Evolutionary conservation across 2,113 vertebrate species (phyloP), one percentile per base, ranked within the genome.

Genomic region (Corydoras sp.): DNA sequence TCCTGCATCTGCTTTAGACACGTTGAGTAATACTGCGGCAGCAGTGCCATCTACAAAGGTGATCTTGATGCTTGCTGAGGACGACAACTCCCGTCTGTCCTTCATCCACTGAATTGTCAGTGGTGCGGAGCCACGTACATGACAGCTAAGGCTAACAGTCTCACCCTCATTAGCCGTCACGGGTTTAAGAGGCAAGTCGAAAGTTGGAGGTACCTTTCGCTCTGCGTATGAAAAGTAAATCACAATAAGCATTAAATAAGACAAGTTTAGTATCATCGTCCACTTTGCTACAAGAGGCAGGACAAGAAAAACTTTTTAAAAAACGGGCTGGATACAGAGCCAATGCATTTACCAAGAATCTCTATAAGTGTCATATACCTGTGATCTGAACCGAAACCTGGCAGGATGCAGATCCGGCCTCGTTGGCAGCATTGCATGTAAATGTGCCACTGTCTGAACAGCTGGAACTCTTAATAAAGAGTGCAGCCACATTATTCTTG

Each of bases 51-150:
- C 89, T 15, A 85, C 88, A 85, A 97, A 98, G 73, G 88, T 94
- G 76, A 95, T 91, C 75, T 62, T 92, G 77, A 90, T 92, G 84
- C 75, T 95, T 55, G 92, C 90, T 0, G 91, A 89, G 10, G 92
- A 85, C 58, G 81, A 88, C 75, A 99, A 81, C 75, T 99, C 95
- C 77, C 86, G 92, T 68, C 96, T 92, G 85, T 94, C 91, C 81
- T 95, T 98, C 86, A 97, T 82, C 96, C 97, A 98, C 82, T 95
- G 93, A 79, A 98, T 86, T 73, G 88, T 92, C 64, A 99, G 90
- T 0, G 97, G 97, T 62, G 92, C 81, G 0, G 95, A 92, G 55
- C 97, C 96, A 13, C 78, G 84, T 14, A 98, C 92, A 0, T 98
- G 96, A 66, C 96, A 98, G 76, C 80, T 88, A 54, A 98, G 91